Evolutionary conservation across 2,113 vertebrate species (phyloP).

Genomic region (Sus scrofa): T2T-Sscrofa CM000816.6:108651501-108652000

Average conservation of each 20-base stretch:
- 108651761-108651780: conserved; percentile 61
- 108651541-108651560: too few species aligned
- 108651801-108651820: conserved; percentile 63
- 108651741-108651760: conserved; percentile 65
- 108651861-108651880: conserved; percentile 63
- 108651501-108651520: too few species aligned
- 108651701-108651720: conserved; percentile 59
- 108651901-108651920: not conserved
- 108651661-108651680: conserved; percentile 48
- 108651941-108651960: not conserved
- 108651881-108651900: conserved; percentile 4
- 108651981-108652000: not conserved
- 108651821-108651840: conserved; percentile 34
- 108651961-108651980: not conserved
- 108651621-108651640: too few species aligned
- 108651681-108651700: conserved; percentile 59
- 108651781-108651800: conserved; percentile 47
- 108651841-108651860: conserved; percentile 41
- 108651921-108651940: conserved; percentile 25
- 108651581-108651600: too few species aligned
- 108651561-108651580: too few species aligned
- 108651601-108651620: too few species aligned
- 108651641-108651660: too few species aligned
- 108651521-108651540: too few species aligned
- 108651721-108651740: conserved; percentile 51